phyloP scores from a whole-genome alignment of 2,888 invertebrate species.

The Adineta ricciae region DNA sequence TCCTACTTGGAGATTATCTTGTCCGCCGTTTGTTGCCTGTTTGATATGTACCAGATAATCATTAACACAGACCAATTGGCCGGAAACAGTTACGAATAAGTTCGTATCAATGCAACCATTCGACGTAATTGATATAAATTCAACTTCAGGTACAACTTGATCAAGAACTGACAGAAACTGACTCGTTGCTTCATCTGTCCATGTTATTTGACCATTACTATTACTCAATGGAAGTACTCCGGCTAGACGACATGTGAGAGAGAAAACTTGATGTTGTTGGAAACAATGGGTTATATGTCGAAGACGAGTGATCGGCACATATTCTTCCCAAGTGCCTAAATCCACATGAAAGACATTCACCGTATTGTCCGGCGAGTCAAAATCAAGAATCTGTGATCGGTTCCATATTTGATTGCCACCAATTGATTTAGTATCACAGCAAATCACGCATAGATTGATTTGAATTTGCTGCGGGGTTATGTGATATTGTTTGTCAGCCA shows the following conservation, averaged over 20 bases:
- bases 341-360: background rate
- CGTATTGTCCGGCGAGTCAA: background rate
- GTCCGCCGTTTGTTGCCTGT: background rate
- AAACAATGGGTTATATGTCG: background rate
- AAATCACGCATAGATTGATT: background rate
- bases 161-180: background rate
- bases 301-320: background rate
- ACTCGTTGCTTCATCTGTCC: background rate
- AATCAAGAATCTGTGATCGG: background rate
- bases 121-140: background rate
- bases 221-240: background rate
- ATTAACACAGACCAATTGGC: background rate
- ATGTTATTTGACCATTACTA: background rate
- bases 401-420: background rate
- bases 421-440: background rate
- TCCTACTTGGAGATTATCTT: background rate
- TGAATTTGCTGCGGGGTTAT: background rate
- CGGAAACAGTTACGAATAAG: background rate
- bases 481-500: background rate
- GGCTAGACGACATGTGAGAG: background rate
- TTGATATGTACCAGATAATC: slow-evolving; percentile 6
- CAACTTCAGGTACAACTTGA: background rate
- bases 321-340: background rate
- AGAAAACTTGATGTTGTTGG: background rate
- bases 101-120: background rate